Conservation (phyloP, 2,888 invertebrate species). For the Colostygia pectinataria region DNA sequence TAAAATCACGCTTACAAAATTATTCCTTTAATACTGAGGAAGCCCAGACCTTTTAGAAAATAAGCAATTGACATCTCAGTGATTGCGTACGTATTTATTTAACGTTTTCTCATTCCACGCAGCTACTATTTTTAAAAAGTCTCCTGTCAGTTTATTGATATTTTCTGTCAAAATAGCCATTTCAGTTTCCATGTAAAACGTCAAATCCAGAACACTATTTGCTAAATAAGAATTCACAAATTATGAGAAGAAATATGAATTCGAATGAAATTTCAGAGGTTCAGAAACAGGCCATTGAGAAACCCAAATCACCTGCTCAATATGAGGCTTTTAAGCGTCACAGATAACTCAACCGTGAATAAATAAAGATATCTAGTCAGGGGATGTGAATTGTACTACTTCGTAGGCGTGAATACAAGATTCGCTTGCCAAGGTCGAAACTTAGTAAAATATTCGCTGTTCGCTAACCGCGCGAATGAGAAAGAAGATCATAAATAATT, state of each 20-base stretch:
- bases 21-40: background rate
- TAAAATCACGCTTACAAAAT: conserved; percentile 6
- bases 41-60: conserved; percentile 7
- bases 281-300: conserved; percentile 18
- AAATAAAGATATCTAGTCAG: conserved; percentile 36
- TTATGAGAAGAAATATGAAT: too few species aligned
- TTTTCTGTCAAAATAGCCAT: background rate
- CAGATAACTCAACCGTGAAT: conserved; percentile 42
- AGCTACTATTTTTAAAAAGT: background rate
- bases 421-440: conserved; percentile 32
- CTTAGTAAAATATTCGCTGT: conserved; percentile 44
- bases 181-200: conserved; percentile 1
- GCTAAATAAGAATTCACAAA: conserved; percentile 1
- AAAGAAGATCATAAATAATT: conserved; percentile 48
- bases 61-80: conserved; percentile 12
- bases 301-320: conserved; percentile 24
- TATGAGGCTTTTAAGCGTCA: conserved; percentile 31
- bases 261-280: too few species aligned
- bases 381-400: conserved; percentile 19
- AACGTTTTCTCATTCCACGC: conserved; percentile 6
- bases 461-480: conserved; percentile 40
- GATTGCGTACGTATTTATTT: conserved; percentile 9
- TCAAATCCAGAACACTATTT: background rate
- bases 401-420: conserved; percentile 23
- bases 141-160: too few species aligned